Evolutionary conservation across 2,113 vertebrate species (phyloP).

Genomic region (Cheirogaleus medius): DNA sequence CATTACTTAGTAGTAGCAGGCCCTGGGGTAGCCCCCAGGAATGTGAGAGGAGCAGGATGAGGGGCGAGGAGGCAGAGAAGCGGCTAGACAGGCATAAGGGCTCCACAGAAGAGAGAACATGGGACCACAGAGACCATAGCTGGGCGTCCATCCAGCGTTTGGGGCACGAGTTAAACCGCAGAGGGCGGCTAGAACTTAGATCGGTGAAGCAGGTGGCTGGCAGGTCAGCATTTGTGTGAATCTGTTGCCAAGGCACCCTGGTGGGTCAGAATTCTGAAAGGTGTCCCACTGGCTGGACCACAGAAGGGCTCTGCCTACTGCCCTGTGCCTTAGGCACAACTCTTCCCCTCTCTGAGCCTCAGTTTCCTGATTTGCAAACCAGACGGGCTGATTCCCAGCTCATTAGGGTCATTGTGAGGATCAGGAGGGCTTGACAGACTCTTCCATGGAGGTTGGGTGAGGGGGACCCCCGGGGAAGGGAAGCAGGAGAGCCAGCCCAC

Average conservation of each 20-base stretch:
- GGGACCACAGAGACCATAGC: not conserved
- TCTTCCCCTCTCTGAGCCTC: conserved; percentile 59
- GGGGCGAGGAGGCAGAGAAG: not conserved
- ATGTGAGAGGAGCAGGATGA: not conserved
- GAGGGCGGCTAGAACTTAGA: not conserved
- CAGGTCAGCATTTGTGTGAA: not conserved
- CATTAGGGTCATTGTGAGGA: conserved; percentile 17
- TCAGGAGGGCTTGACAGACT: not conserved
- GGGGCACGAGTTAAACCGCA: not conserved
- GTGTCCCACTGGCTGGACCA: not conserved
- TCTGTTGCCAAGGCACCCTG: not conserved
- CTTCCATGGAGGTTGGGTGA: not conserved
- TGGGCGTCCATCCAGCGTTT: not conserved
- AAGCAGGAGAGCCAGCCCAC: not conserved
- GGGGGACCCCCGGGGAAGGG: not conserved
- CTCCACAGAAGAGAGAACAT: not conserved
- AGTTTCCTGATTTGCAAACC: conserved; percentile 63
- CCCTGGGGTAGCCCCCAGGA: not conserved
- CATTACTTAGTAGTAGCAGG: not conserved
- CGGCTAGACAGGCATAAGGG: not conserved
- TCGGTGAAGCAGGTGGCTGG: not conserved
- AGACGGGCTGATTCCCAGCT: not conserved
- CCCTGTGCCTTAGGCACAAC: not conserved
- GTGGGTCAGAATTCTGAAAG: not conserved
- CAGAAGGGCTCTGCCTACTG: not conserved